Base-by-base conservation (phyloP, 2,888 invertebrate genomes). In the Pseudoips prasinana region DNA sequence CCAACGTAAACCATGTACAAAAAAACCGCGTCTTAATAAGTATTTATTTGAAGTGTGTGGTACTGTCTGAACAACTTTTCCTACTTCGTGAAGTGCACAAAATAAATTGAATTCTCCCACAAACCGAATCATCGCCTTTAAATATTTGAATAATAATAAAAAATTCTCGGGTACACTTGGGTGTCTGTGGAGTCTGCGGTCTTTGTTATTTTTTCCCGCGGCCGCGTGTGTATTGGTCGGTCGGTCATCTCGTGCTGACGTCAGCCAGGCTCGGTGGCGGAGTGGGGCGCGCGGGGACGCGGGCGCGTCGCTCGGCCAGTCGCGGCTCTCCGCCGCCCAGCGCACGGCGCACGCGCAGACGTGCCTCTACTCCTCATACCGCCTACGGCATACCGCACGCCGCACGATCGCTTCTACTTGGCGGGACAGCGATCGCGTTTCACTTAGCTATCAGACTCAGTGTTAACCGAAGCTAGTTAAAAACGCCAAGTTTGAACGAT, bases 401-500 rank as follows among this genome's bases (percentile, higher is more conserved):
- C 67, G 64, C 67, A 66, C 70, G 65, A 66, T 64, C 61, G 65
- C 61, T 70, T 89, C 90, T 90, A 89, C 91, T 62, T 60, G 65
- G 56, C 57, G 59, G 56, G 45, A 55, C 62, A 59, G 62, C 62
- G 64, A 52, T 54, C 56, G 44, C 52, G 39, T 33, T 29, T 30
- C 18, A 19, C 8, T 18, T 18, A 28, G 8, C n/a, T 10, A 19
- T 25, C 29, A n/a, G n/a, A 14, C 8, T 38, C 39, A 44, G 39
- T 20, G 20, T n/a, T 20, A 20, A 14, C 14, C 14, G 14, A 20
- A 20, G 34, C 36, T 30, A 41, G 32, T 35, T 39, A 19, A 25
- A 29, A 34, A 58, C 64, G 61, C 58, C 68, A 60, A 59, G 64
- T 64, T 65, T 52, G 56, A 59, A 58, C 58, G 64, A 65, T 52